These are phyloP conservation scores for Gerris lacustris DNA, from an alignment of 2,888 invertebrate genomes.

Conservation along the genomic window DNA sequence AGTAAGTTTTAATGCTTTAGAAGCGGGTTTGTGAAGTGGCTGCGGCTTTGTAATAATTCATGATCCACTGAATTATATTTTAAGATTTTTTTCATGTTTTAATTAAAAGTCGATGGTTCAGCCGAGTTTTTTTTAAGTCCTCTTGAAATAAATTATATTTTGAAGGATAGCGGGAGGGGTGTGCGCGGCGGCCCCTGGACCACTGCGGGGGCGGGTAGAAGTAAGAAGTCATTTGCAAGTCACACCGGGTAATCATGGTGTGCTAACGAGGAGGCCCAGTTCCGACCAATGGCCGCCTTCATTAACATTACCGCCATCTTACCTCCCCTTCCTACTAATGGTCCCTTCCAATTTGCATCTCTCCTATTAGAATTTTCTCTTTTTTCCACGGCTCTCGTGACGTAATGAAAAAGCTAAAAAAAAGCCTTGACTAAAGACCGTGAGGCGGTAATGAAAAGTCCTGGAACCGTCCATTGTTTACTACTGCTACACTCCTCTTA, in stretches of 20 bases:
- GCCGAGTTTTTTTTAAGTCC: constrained; percentile 2
- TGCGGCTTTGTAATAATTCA: neutral
- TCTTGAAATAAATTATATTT: constrained; percentile 1
- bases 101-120: constrained; percentile 5
- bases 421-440: neutral
- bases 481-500: constrained; percentile 3
- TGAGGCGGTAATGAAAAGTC: constrained; percentile 3
- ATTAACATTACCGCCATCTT: constrained; percentile 3
- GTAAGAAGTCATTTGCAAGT: constrained; percentile 3
- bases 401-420: constrained; percentile 3
- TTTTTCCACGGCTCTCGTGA: neutral
- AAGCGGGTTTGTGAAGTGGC: neutral
- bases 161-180: neutral
- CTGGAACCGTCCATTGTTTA: neutral
- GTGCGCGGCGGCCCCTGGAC: neutral
- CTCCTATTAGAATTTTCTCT: constrained; percentile 1
- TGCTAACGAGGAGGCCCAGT: constrained; percentile 2
- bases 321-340: neutral
- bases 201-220: neutral
- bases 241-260: constrained; percentile 1
- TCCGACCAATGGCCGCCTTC: constrained; percentile 3
- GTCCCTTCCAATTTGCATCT: constrained; percentile 1
- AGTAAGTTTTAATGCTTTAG: neutral
- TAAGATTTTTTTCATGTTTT: neutral
- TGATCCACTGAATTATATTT: neutral